Percentiles rank a stretch among this genome's conserved stretches.
Conservation (phyloP, 53 echinoderm and acorn worm species). For the Antedon mediterranea region DNA sequence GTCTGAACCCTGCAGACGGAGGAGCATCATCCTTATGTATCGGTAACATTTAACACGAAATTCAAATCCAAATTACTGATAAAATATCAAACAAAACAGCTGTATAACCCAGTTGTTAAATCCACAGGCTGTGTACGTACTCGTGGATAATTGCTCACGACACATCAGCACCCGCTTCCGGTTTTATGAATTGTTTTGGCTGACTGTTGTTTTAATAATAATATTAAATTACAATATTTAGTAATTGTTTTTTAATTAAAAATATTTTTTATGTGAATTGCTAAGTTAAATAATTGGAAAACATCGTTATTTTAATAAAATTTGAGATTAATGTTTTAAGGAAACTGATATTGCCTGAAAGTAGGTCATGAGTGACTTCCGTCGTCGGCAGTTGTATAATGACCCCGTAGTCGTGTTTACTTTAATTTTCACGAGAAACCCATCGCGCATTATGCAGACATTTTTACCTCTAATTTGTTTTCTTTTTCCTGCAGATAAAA, state of each 20-base stretch:
- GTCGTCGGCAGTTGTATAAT: not conserved
- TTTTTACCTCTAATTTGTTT: too few species aligned
- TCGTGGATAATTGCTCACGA: not conserved
- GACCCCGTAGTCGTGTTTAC: not conserved
- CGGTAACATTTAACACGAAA: constrained; percentile 50
- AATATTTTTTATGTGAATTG: too few species aligned
- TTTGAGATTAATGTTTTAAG: too few species aligned
- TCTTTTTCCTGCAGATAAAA: too few species aligned
- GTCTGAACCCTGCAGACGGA: constrained; percentile 36
- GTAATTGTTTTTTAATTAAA: too few species aligned
- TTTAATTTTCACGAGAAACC: too few species aligned
- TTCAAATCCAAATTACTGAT: not conserved
- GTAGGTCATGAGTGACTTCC: not conserved
- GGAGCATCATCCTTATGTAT: constrained; percentile 60
- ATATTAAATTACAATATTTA: too few species aligned
- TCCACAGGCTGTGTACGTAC: not conserved
- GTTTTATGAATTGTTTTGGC: not conserved
- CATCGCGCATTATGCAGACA: too few species aligned
- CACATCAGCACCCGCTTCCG: not conserved
- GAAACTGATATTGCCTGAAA: not conserved
- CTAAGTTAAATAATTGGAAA: too few species aligned
- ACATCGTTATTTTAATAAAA: too few species aligned
- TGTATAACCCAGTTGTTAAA: not conserved
- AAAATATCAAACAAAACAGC: not conserved
- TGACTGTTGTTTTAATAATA: too few species aligned